Conservation (phyloP, 2,888 invertebrate genomes). For the Apodemia mormo region DNA sequence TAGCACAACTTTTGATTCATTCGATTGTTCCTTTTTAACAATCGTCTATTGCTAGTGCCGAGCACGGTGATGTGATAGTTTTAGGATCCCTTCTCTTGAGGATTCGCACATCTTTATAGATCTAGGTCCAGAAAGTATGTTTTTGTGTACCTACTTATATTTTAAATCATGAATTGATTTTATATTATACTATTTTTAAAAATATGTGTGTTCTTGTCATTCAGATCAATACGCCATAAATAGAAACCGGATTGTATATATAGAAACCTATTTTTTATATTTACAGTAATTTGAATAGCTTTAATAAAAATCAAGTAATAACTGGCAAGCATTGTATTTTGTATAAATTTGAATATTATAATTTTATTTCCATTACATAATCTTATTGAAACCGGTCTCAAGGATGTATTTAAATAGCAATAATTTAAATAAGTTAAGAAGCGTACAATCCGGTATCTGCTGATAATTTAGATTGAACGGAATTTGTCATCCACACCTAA, state of each 20-base stretch:
- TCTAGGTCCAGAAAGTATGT: no score
- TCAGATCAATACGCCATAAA: neutral
- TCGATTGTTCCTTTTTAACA: no score
- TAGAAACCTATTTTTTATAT: neutral
- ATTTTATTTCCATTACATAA: neutral
- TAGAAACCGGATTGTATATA: neutral
- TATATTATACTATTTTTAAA: neutral
- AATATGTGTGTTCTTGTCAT: neutral
- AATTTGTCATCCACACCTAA: neutral
- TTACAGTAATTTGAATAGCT: neutral
- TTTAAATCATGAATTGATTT: neutral
- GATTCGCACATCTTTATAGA: no score
- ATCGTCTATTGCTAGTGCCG: no score
- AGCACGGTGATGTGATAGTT: no score
- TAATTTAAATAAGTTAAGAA: neutral
- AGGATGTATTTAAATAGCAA: neutral
- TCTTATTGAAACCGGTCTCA: neutral
- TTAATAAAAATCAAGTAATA: no score
- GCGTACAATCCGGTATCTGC: neutral
- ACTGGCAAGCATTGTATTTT: no score
- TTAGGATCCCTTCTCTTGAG: no score
- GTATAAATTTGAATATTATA: neutral
- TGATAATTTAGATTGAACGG: neutral
- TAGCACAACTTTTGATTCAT: no score
- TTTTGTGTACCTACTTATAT: neutral